Base-by-base conservation (phyloP, 2,797 vertebrate species). In the Pangasius mekongensis region DNA sequence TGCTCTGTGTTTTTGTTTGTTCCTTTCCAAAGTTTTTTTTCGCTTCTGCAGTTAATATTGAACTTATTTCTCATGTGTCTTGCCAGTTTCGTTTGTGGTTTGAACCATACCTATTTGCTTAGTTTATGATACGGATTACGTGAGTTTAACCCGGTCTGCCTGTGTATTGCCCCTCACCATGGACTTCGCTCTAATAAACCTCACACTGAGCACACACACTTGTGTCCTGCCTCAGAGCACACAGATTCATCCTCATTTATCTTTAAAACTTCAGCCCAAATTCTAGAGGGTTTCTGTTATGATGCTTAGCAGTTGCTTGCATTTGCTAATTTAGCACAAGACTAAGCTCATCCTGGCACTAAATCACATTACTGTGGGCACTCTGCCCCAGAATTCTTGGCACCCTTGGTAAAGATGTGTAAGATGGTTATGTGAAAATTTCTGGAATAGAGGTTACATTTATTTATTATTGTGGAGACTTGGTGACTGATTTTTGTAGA, bases 201-300 rank as follows among this genome's bases (percentile, higher is more conserved):
- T 67, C 43, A 83, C 8, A 49, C 16, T 30, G 8, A 83, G 11
- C 56, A 82, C 52, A 80, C 49, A 77, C 30, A 64, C 81, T 67
- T 83, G 43, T 49, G 82, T 67, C 81, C 39, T 83, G 58, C 56
- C 60, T n/a, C 62, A 67, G n/a, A 83, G 60, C 60, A 83, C 60
- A 30, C 10, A 64, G 27, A 66, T 49, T 64, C 39, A 83, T 20
- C 60, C 27, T 83, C 39, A 60, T 66, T 47, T 66, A 66, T 49
- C 62, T 30, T 49, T 58, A 36, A 47, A 66, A 18, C 60, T 30
- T 18, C 81, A 30, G 8, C 43, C 13, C 13, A 47, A 20, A 69
- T 11, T 56, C 49, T 69, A 69, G 22, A 80, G 76, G 27, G 13
- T 30, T 78, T 49, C 33, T 8, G n/a, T 30, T 81, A 14, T 87